Conservation (phyloP, 2,888 invertebrate species). For the Xylota sylvarum region DNA sequence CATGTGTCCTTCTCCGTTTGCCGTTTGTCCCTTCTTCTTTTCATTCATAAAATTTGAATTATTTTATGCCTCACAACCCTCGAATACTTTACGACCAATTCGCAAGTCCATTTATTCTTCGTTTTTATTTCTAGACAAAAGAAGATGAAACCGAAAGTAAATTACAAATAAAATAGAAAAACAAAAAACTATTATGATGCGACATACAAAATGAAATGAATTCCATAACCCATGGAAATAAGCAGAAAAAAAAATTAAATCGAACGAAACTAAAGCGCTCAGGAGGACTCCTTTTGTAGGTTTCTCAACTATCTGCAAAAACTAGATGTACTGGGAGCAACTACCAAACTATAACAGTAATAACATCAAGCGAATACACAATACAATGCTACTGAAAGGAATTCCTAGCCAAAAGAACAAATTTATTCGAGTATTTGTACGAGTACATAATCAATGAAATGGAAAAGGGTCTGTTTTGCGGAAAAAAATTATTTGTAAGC, state of each 20-base stretch:
- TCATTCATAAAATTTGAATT: constrained; percentile 71
- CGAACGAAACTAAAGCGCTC: background rate
- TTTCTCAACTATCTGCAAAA: constrained; percentile 26
- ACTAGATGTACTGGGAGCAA: background rate
- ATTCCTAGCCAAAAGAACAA: constrained; percentile 22
- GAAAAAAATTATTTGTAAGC: constrained; percentile 38
- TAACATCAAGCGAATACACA: constrained; percentile 30
- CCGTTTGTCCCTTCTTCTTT: constrained; percentile 10
- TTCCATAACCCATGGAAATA: constrained; percentile 44
- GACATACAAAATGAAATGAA: constrained; percentile 41
- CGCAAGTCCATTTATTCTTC: constrained; percentile 53
- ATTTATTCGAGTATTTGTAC: constrained; percentile 32
- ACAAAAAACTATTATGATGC: constrained; percentile 42
- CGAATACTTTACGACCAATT: constrained; percentile 72
- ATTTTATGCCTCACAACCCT: constrained; percentile 68
- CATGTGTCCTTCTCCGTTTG: background rate
- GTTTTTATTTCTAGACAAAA: constrained; percentile 60
- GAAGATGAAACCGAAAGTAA: constrained; percentile 67
- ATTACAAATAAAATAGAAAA: constrained; percentile 51
- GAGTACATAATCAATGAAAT: constrained; percentile 62
- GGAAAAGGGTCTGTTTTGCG: constrained; percentile 48
- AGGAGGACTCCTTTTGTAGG: background rate
- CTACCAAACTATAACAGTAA: constrained; percentile 40
- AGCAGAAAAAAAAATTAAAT: background rate
- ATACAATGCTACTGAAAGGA: constrained; percentile 43